Evolutionary conservation across 2,888 invertebrate species (phyloP).

Genomic region (Diplazon laetatorius): DNA sequence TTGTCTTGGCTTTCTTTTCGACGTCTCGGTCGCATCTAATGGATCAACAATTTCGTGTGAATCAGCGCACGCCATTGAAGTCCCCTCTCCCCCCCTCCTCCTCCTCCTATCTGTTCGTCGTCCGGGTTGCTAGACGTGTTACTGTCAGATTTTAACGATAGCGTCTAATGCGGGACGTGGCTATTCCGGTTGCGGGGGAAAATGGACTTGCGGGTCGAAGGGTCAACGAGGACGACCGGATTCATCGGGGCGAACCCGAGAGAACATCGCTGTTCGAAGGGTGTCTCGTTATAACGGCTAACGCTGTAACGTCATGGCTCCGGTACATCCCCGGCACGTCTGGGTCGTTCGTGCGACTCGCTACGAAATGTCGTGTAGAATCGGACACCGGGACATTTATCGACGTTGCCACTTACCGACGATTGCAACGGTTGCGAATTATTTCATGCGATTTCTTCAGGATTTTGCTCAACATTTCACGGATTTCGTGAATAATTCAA

Average conservation of each 20-base stretch:
- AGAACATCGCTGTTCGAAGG: slow-evolving; percentile 18
- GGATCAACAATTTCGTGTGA: slow-evolving; percentile 46
- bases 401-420: background rate
- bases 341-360: slow-evolving; percentile 32
- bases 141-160: slow-evolving; percentile 17
- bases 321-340: background rate
- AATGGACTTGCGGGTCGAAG: slow-evolving; percentile 51
- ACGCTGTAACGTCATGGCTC: slow-evolving; percentile 2
- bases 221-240: slow-evolving; percentile 46
- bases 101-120: background rate
- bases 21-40: slow-evolving; percentile 46
- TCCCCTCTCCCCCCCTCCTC: background rate
- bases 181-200: slow-evolving; percentile 11
- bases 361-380: slow-evolving; percentile 49
- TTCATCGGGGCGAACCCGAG: slow-evolving; percentile 18
- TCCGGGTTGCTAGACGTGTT: too few relatives aligned
- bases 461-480: too few relatives aligned
- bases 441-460: too few relatives aligned
- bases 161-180: slow-evolving; percentile 50
- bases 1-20: slow-evolving; percentile 26
- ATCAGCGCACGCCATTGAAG: background rate
- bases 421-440: background rate
- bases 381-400: slow-evolving; percentile 32
- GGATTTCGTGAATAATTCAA: too few relatives aligned
- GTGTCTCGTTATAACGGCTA: slow-evolving; percentile 55